Percentiles rank a stretch among this genome's conserved stretches.
Conservation (phyloP, 2,797 vertebrate genomes). For the Mionectes olivaceus region DNA sequence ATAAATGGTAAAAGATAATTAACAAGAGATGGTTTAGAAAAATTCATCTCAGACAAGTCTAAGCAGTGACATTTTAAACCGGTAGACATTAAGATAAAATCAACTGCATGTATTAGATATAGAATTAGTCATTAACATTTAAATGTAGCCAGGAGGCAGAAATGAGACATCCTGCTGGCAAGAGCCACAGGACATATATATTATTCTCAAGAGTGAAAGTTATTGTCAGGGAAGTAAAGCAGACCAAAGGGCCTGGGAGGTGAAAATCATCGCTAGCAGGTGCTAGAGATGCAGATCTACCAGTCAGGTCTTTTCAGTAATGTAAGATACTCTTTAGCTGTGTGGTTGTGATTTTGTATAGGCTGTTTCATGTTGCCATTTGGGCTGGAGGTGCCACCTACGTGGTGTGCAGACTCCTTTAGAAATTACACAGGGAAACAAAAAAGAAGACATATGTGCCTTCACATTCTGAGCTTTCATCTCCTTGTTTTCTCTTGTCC, state of each 20-base stretch:
- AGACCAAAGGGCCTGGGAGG: background rate
- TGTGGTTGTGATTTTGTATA: background rate
- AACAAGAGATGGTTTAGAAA: constrained; percentile 21
- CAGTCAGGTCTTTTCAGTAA: background rate
- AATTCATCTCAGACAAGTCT: constrained; percentile 42
- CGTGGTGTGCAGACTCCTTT: background rate
- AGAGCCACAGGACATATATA: background rate
- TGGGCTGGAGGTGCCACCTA: background rate
- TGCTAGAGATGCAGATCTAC: background rate
- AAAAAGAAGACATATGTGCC: background rate
- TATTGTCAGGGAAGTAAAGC: background rate
- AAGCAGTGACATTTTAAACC: constrained; percentile 59
- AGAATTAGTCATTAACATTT: constrained; percentile 66
- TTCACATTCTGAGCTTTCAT: background rate
- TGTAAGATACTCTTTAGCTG: background rate
- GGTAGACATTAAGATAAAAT: constrained; percentile 52
- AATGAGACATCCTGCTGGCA: constrained; percentile 38
- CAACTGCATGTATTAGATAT: constrained; percentile 44
- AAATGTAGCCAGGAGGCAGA: constrained; percentile 44
- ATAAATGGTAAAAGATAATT: constrained; percentile 46
- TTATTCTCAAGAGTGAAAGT: background rate
- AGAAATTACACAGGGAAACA: background rate
- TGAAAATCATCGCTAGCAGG: background rate
- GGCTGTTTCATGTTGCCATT: background rate
- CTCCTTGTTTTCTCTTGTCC: background rate